These are phyloP conservation scores for Schizothorax lantsangensis DNA, from an alignment of 2,797 vertebrate species.

Conservation along the genomic window DNA sequence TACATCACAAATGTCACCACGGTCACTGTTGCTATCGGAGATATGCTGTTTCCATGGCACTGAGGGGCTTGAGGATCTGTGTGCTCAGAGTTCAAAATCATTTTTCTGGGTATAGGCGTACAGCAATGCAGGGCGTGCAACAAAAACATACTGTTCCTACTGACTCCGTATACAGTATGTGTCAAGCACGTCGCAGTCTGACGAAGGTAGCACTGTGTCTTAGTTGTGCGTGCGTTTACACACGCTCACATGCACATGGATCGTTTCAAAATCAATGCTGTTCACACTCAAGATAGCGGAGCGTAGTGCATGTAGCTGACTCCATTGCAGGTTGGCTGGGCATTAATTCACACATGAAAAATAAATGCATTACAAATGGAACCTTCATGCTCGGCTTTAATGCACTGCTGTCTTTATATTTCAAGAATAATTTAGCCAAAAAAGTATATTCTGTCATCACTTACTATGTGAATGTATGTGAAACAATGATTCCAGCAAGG, in stretches of 20 bases:
- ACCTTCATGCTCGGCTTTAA: background rate
- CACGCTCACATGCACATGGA: background rate
- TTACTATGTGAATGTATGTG: background rate
- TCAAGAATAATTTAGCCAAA: background rate
- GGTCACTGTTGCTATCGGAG: slow-evolving; percentile 49
- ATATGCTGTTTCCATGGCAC: slow-evolving; percentile 56
- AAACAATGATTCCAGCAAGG: background rate
- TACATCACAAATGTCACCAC: slow-evolving; percentile 57
- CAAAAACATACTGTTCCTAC: slow-evolving; percentile 19
- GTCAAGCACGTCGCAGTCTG: background rate
- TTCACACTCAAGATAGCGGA: slow-evolving; percentile 4
- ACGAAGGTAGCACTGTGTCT: background rate
- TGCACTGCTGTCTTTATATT: background rate
- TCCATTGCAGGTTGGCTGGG: background rate
- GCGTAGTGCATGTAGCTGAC: background rate
- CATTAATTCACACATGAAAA: slow-evolving; percentile 2
- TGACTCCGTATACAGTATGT: slow-evolving; percentile 1
- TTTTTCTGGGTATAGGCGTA: slow-evolving; percentile 34
- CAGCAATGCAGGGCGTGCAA: background rate
- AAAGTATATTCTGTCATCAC: background rate
- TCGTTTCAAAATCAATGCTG: background rate
- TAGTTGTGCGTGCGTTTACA: background rate
- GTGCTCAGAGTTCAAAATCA: slow-evolving; percentile 40
- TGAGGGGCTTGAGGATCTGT: slow-evolving; percentile 35
- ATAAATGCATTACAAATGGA: background rate